These are phyloP conservation scores for Popillia japonica DNA, from an alignment of 1,140 invertebrate species.

Conservation along the genomic window DNA sequence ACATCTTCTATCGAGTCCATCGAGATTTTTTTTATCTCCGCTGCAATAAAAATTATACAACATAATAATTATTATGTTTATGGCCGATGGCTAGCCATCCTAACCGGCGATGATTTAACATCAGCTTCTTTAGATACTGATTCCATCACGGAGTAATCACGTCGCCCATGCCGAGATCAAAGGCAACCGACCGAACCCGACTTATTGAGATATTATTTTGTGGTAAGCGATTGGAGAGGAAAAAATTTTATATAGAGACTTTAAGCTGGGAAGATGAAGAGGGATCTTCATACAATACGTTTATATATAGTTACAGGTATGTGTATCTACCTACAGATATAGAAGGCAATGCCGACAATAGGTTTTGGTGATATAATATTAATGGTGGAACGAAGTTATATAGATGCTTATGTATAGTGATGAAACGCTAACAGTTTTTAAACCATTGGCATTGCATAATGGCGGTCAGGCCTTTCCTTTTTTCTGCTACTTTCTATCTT, in stretches of 20 bases:
- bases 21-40: neutral
- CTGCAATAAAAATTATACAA: slow-evolving; percentile 8
- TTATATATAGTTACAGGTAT: neutral
- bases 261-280: neutral
- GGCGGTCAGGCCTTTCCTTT: neutral
- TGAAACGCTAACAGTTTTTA: slow-evolving; percentile 15
- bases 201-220: slow-evolving; percentile 35
- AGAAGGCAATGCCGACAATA: slow-evolving; percentile 10
- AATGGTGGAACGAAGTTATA: slow-evolving; percentile 1
- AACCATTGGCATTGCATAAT: slow-evolving; percentile 13
- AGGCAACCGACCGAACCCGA: neutral
- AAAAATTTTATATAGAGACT: slow-evolving; percentile 9
- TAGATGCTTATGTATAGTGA: neutral
- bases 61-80: slow-evolving; percentile 26
- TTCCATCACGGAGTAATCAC: slow-evolving; percentile 28
- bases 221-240: slow-evolving; percentile 17
- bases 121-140: slow-evolving; percentile 33
- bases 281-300: neutral
- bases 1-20: neutral
- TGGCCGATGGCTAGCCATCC: neutral
- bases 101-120: slow-evolving; percentile 28
- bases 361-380: slow-evolving; percentile 28
- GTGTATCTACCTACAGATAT: neutral
- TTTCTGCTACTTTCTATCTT: neutral
- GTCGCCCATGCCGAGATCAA: slow-evolving; percentile 30